phyloP scores from a whole-genome alignment of 2,888 invertebrate genomes.

The Aspidapion aeneum region DNA sequence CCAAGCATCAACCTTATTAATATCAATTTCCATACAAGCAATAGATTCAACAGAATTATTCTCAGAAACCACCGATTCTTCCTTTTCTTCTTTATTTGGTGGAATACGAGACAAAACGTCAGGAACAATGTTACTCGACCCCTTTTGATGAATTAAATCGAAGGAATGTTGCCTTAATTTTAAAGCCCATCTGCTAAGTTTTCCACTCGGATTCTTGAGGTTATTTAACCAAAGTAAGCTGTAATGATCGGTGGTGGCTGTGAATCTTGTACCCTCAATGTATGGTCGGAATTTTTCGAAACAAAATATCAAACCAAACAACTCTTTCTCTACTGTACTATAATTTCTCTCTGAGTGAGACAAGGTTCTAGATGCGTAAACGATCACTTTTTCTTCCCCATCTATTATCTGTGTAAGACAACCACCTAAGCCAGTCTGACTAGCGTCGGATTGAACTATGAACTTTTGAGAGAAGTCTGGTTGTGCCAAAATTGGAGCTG shows the following conservation, averaged over 20 bases:
- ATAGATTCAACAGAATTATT: too few relatives aligned
- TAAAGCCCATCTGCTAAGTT: neutral
- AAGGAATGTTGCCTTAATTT: neutral
- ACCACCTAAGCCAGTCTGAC: neutral
- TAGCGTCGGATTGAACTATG: neutral
- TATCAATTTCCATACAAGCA: neutral
- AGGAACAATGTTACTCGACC: neutral
- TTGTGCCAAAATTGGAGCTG: neutral
- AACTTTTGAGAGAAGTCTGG: neutral
- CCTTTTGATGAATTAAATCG: neutral
- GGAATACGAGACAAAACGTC: neutral
- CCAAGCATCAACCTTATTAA: constrained; percentile 9
- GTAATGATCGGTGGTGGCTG: neutral
- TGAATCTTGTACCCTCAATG: neutral
- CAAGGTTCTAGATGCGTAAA: neutral
- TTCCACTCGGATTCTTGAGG: neutral
- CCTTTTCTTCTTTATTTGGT: neutral
- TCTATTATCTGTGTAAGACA: neutral
- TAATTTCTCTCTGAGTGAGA: neutral
- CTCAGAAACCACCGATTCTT: neutral
- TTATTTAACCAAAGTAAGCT: neutral
- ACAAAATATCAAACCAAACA: neutral
- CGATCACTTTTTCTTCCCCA: neutral
- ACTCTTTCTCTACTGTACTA: neutral
- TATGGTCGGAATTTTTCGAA: neutral